phyloP scores from a whole-genome alignment of 2,797 vertebrate species.

The Pseudochromis fuscus region DNA sequence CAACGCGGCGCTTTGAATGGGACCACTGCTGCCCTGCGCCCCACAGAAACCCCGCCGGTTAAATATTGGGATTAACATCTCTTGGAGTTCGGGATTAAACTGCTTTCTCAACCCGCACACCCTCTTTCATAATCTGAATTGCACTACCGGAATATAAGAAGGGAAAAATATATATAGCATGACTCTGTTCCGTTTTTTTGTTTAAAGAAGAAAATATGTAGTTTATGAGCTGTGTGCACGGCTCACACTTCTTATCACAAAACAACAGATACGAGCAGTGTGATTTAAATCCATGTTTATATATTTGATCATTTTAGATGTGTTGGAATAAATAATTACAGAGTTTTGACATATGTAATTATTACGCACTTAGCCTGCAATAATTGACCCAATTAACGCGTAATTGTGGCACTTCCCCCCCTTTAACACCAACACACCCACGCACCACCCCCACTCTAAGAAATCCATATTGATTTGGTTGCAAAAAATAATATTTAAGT shows the following conservation, averaged over 20 bases:
- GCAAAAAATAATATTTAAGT: no score
- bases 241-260: not conserved
- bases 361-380: conserved; percentile 27
- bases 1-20: conserved; percentile 71
- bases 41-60: conserved; percentile 78
- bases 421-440: not conserved
- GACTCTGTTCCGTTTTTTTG: not conserved
- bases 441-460: not conserved
- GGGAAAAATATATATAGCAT: conserved; percentile 4
- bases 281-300: conserved; percentile 5
- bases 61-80: conserved; percentile 86
- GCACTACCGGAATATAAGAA: conserved; percentile 72
- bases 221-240: not conserved
- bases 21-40: conserved; percentile 66
- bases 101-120: conserved; percentile 75
- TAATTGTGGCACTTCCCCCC: conserved; percentile 1
- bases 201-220: conserved; percentile 1
- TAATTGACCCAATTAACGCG: conserved; percentile 41
- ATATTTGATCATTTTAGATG: not conserved
- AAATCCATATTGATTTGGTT: no score
- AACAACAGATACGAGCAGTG: not conserved
- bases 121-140: conserved; percentile 71
- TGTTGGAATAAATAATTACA: conserved; percentile 29
- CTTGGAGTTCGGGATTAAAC: conserved; percentile 85
- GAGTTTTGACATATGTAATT: conserved; percentile 20